Conservation (phyloP, 2,113 vertebrate species). For the Muntiacus reevesi region DNA sequence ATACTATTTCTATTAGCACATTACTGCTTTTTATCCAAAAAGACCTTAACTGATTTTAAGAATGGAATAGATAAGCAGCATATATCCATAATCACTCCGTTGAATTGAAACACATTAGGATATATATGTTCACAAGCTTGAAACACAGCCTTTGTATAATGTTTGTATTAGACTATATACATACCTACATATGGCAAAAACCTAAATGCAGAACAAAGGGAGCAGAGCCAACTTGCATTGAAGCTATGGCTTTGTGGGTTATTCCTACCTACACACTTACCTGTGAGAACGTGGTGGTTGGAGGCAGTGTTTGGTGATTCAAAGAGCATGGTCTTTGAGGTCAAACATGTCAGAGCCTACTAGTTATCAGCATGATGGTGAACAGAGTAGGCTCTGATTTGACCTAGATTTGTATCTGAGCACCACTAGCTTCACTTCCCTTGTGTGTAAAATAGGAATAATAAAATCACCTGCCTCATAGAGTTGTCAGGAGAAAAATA, state of each 20-base stretch:
- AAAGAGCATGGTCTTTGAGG: not conserved
- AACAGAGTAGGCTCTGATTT: not conserved
- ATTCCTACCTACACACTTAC: not conserved
- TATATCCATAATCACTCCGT: not conserved
- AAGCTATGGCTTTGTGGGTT: not conserved
- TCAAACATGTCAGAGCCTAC: not conserved
- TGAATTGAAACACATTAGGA: not conserved
- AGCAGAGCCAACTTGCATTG: not conserved
- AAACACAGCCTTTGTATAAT: not conserved
- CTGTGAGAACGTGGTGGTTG: not conserved
- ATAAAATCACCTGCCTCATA: not conserved
- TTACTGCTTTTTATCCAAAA: not conserved
- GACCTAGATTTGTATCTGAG: not conserved
- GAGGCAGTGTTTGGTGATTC: not conserved
- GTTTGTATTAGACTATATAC: not conserved
- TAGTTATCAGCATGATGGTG: not conserved
- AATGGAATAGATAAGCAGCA: not conserved
- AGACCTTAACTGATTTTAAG: not conserved
- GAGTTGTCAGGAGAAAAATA: not conserved
- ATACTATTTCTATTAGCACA: not conserved
- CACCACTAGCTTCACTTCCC: not conserved
- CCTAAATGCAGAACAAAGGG: not conserved
- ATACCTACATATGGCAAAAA: not conserved
- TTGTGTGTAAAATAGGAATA: not conserved
- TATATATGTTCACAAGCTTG: not conserved